Base-by-base conservation (phyloP, 2,113 vertebrate species). In the Etia nguti region DNA sequence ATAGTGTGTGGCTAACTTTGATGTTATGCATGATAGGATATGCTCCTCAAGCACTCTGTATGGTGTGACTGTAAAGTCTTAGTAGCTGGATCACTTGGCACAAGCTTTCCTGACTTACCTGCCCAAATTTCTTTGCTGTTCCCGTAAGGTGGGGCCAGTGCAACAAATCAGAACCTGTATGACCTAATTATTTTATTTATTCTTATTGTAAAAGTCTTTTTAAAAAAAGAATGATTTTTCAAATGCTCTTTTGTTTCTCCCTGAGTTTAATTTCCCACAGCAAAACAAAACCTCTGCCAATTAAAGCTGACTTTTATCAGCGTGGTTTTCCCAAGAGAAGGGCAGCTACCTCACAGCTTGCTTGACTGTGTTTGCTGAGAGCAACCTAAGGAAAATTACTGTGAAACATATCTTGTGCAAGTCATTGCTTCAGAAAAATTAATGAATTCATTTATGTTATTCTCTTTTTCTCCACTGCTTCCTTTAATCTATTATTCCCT, bases 221-320 rank as follows among this genome's bases (percentile, higher is more conserved):
- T n/a, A 4, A 29, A 5, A 13, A 4, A 3, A 8, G 20, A 26
- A 41, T 38, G 10, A 65, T 65, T 65, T 70, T 22, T 84, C 10
- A 46, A 80, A 20, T 22, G 10, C 77, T 70, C 60, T 46, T 50
- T 70, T 60, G 31, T 48, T 57, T 59, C 38, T 84, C 7, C n/a
- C 13, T 1, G 24, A 15, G 54, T 88, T 85, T 54, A 24, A 10
- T 52, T 54, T 88, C 84, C 88, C 83, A 41, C 54, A 82, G 89
- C 84, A 93, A 92, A 94, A 88, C 89, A 95, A 94, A 92, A 93
- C 86, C 89, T 93, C 52, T 81, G 43, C 90, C 93, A 96, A 96
- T 95, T 96, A 95, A 94, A 91, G 81, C 70, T 65, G 60, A 86
- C n/a, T 70, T 79, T 57, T 81, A 79, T 89, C 84, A 87, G 81